Evolutionary conservation across 1,140 invertebrate genomes (phyloP).

Genomic region (Scaptomyza graminum): DNA sequence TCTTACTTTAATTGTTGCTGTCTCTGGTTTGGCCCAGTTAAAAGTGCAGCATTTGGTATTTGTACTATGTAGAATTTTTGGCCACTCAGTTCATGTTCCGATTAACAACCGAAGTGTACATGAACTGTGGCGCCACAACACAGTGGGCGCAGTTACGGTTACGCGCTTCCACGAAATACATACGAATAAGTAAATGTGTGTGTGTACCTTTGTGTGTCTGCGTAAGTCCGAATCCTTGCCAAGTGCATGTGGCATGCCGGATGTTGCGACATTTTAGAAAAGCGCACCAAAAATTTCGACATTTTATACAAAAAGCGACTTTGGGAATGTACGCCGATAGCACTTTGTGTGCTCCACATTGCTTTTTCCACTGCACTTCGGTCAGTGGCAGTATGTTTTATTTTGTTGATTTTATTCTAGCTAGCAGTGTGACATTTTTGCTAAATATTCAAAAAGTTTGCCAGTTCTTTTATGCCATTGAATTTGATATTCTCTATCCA

Average conservation of each 20-base stretch:
- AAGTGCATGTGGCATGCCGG: slow-evolving; percentile 72
- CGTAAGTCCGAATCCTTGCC: slow-evolving; percentile 39
- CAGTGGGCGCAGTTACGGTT: not conserved
- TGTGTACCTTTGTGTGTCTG: not conserved
- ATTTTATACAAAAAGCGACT: slow-evolving; percentile 53
- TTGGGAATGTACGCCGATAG: slow-evolving; percentile 44
- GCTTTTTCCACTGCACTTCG: slow-evolving; percentile 43
- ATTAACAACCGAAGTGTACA: slow-evolving; percentile 36
- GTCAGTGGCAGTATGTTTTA: slow-evolving; percentile 33
- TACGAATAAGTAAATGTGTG: not conserved
- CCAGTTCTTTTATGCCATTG: slow-evolving; percentile 32
- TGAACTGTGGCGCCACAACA: slow-evolving; percentile 27
- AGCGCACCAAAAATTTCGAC: slow-evolving; percentile 67
- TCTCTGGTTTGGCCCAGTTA: not conserved
- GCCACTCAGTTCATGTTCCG: slow-evolving; percentile 44
- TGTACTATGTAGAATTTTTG: slow-evolving; percentile 5
- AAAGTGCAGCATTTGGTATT: slow-evolving; percentile 3
- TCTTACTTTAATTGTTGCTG: not conserved
- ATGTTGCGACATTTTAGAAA: slow-evolving; percentile 64
- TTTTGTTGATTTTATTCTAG: slow-evolving; percentile 18
- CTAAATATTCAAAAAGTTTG: slow-evolving; percentile 71
- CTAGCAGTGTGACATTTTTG: slow-evolving; percentile 41
- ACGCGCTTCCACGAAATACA: slow-evolving; percentile 1
- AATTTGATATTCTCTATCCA: slow-evolving; percentile 49
- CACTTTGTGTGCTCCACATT: slow-evolving; percentile 44